Evolutionary conservation across 2,888 invertebrate species (phyloP), one percentile per base, ranked within the genome.

Genomic region (Nephrotoma guestfalica): DNA sequence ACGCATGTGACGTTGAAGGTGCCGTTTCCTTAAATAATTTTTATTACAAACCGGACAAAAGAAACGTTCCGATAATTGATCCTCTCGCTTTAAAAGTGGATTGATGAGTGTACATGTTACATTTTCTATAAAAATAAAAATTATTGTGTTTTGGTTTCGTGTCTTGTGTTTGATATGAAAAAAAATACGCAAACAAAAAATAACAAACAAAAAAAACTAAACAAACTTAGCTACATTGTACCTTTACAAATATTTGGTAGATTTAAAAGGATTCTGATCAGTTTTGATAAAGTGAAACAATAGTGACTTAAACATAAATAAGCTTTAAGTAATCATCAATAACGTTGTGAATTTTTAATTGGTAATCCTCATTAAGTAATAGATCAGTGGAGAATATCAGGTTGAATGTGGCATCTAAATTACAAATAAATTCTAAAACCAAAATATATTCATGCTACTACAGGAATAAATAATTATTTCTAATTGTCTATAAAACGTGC

Each of bases 11-110:
- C 94, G 92, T 88, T 93, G 93, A 87, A 94, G 89, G 87, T 94
- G 94, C 83, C 94, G 93, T 89, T 94, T 94, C 84, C 94, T 92
- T 89, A 93, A 92, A 90, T 94, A 94, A 87, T 92, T 93, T 90
- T 93, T 93, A 88, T 92, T 92, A 88, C 94, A 94, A 85, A 92
- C 92, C 86, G 90, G 90, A 89, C 94, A 94, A 30, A 91, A 91
- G 89, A 93, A 93, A 87, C 93, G 92, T 87, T 92, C 91, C 18
- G 89, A 89, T 18, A 88, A 87, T 45, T 89, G 89, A 87, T 89
- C n/a, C n/a, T 47, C 45, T 45, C 47, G 18, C 43, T 83, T 18
- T 43, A 41, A 9, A 85, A 57, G 7, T 86, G 41, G 87, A 6
- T 87, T 85, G 47, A 86, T 40, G 71, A 87, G 87, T 40, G 87